phyloP scores from a whole-genome alignment of 2,888 invertebrate species.

The Hyposoter didymator region DNA sequence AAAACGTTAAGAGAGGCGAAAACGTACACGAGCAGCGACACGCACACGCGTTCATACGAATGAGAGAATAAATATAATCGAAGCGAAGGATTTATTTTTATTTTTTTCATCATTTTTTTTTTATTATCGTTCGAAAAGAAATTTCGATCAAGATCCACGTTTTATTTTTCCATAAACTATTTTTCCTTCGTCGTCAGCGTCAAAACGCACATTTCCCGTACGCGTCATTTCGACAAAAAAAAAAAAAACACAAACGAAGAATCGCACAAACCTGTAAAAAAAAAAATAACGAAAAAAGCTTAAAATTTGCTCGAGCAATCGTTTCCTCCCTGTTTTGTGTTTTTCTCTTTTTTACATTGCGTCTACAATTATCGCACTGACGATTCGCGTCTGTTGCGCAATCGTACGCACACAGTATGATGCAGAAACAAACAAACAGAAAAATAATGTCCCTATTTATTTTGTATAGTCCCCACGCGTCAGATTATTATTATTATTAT shows the following conservation, averaged over 20 bases:
- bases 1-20: constrained; percentile 3
- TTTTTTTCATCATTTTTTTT: neutral
- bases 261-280: constrained; percentile 16
- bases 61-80: constrained; percentile 39
- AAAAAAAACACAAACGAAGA: neutral
- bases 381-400: constrained; percentile 36
- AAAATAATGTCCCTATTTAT: constrained; percentile 57
- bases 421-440: constrained; percentile 38
- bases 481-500: constrained; percentile 48
- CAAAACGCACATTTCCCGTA: constrained; percentile 7
- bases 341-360: constrained; percentile 1
- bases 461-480: constrained; percentile 64
- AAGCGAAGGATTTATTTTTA: constrained; percentile 28
- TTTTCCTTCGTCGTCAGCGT: constrained; percentile 3
- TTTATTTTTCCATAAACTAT: neutral
- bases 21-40: constrained; percentile 45
- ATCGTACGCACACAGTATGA: constrained; percentile 57
- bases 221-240: constrained; percentile 9
- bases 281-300: neutral
- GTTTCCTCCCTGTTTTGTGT: constrained; percentile 21
- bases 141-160: neutral
- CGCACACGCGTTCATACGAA: constrained; percentile 52
- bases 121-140: constrained; percentile 20
- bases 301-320: constrained; percentile 9
- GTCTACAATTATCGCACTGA: constrained; percentile 37